Evolutionary conservation across 2,113 vertebrate genomes (phyloP).

Genomic region (Gorsachius goisagi): DNA sequence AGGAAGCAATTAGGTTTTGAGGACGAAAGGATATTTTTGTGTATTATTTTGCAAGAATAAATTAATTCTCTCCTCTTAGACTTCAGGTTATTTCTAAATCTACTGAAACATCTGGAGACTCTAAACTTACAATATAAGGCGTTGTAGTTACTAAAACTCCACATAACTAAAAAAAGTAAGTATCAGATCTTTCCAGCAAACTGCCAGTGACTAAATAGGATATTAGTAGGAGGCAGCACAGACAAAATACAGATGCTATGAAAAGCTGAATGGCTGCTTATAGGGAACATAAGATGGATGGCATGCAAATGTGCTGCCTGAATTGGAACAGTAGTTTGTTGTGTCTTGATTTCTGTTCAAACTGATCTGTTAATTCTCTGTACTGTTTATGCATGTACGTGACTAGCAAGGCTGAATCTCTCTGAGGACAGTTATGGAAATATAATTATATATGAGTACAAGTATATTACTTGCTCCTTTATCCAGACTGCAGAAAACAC

Average conservation of each 20-base stretch:
- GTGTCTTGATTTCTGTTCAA: slow-evolving; percentile 1
- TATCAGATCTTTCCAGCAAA: not conserved
- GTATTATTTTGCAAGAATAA: not conserved
- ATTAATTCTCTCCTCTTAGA: not conserved
- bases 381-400: not conserved
- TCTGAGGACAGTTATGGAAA: not conserved
- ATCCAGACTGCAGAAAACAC: not conserved
- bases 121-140: not conserved
- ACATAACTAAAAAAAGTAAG: not conserved
- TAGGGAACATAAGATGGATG: not conserved
- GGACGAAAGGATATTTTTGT: not conserved
- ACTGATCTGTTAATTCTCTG: not conserved
- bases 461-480: not conserved
- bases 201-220: not conserved
- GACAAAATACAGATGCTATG: slow-evolving; percentile 18
- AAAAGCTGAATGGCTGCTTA: not conserved
- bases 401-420: not conserved
- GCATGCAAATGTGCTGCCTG: not conserved
- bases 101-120: not conserved
- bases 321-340: not conserved
- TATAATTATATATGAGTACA: not conserved
- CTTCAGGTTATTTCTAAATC: not conserved
- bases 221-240: not conserved
- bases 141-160: not conserved
- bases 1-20: not conserved